Evolutionary conservation across 2,888 invertebrate genomes (phyloP), one percentile per base, ranked within the genome.

Genomic region (Drosophila tripunctata): DNA sequence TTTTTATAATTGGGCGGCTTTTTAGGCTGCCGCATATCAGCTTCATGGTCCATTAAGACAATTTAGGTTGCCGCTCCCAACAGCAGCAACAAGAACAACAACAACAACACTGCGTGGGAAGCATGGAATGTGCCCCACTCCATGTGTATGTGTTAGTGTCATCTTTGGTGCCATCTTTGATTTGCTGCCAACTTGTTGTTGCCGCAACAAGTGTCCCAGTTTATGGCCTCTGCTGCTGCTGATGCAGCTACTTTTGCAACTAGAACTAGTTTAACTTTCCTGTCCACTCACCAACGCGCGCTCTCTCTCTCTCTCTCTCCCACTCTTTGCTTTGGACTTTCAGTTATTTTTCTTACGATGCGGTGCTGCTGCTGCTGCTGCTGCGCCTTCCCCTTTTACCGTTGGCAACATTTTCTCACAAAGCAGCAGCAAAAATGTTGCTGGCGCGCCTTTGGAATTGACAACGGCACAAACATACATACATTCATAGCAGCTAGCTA

Each of bases 181-280:
- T 78, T 87, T 64, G 51, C 44, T 62, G n/a, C 47, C 67, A 69
- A 80, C 80, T 74, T 61, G 69, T 65, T 73, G 66, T 83, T 70
- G 88, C 52, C 64, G 78, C 84, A 88, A 80, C 83, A 83, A 83
- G 83, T 83, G 83, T 86, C 83, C 83, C 88, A 83, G 65, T 83
- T 83, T 85, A 68, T 82, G 68, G 76, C 66, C 44, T 51, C 54
- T 6, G 50, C 56, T n/a, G n/a, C n/a, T n/a, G n/a, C n/a, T n/a
- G n/a, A n/a, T n/a, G n/a, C n/a, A n/a, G n/a, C n/a, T n/a, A n/a
- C n/a, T n/a, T n/a, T 48, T n/a, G 58, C 77, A 65, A 75, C 79
- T 84, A 87, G 72, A 81, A 86, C 87, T 83, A 83, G 88, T 87
- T 82, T 86, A 86, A 87, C 80, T 73, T 85, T 85, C 86, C 86